Conservation (phyloP, 2,888 invertebrate genomes). For the Orgyia antiqua region DNA sequence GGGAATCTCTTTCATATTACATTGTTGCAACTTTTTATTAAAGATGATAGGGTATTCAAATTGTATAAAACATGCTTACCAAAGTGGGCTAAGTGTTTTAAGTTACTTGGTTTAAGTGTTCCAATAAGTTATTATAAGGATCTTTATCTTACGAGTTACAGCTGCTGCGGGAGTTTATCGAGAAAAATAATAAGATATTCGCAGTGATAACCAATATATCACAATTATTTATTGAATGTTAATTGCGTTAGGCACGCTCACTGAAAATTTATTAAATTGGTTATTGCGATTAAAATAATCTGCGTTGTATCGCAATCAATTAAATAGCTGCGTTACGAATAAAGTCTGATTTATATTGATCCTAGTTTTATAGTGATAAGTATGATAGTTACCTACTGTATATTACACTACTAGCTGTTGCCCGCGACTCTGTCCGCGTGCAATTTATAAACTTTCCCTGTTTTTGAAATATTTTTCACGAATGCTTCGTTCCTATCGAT, state of each 20-base stretch:
- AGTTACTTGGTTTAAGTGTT: neutral
- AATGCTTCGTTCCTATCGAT: too few relatives aligned
- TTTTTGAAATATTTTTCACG: too few relatives aligned
- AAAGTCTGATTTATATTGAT: slow-evolving; percentile 45
- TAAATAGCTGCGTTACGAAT: slow-evolving; percentile 41
- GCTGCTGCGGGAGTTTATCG: slow-evolving; percentile 10
- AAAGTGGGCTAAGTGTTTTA: slow-evolving; percentile 1
- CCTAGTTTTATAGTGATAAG: slow-evolving; percentile 35
- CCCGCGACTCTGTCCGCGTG: too few relatives aligned
- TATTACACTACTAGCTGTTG: too few relatives aligned
- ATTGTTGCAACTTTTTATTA: too few relatives aligned
- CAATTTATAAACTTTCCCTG: too few relatives aligned
- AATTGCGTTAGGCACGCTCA: slow-evolving; percentile 16
- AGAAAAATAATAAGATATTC: slow-evolving; percentile 17
- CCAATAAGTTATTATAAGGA: slow-evolving; percentile 4
- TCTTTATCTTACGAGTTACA: slow-evolving; percentile 10
- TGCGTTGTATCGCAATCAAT: slow-evolving; percentile 38
- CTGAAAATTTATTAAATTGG: slow-evolving; percentile 33
- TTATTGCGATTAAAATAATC: slow-evolving; percentile 34
- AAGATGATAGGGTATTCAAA: too few relatives aligned
- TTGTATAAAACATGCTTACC: neutral
- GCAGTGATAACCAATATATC: slow-evolving; percentile 14
- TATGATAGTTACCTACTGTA: too few relatives aligned
- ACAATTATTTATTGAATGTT: slow-evolving; percentile 19
- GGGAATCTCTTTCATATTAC: too few relatives aligned